phyloP scores from a whole-genome alignment of 2,113 vertebrate genomes.

The Syngnathus floridae region DNA sequence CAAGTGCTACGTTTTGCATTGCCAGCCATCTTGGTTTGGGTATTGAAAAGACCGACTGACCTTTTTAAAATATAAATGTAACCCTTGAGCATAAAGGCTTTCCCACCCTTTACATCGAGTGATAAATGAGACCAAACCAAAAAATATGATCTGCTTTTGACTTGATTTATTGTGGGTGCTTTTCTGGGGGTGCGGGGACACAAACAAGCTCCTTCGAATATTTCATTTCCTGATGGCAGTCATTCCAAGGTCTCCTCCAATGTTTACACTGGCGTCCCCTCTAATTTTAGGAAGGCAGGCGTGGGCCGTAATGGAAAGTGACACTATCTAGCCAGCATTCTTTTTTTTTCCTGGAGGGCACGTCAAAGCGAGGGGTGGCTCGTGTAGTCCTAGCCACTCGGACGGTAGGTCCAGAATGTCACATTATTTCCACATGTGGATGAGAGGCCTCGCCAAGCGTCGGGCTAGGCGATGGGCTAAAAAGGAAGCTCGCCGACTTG shows the following conservation, averaged over 20 bases:
- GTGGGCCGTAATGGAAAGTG: conserved; percentile 58
- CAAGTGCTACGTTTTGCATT: not conserved
- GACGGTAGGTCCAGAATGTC: conserved; percentile 33
- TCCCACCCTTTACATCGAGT: not conserved
- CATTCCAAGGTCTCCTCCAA: conserved; percentile 42
- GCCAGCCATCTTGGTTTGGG: not conserved
- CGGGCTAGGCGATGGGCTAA: conserved; percentile 1
- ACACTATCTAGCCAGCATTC: conserved; percentile 58
- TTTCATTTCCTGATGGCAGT: conserved; percentile 32
- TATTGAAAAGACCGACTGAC: not conserved
- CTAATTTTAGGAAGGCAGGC: conserved; percentile 46
- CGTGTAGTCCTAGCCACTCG: conserved; percentile 24
- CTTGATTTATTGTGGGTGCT: conserved; percentile 17
- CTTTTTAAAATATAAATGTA: not conserved
- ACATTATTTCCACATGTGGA: conserved; percentile 35
- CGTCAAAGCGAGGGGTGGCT: conserved; percentile 36
- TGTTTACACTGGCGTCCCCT: conserved; percentile 55
- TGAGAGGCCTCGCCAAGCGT: not conserved
- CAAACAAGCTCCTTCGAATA: conserved; percentile 17
- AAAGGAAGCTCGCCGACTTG: not conserved
- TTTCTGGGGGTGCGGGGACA: not conserved
- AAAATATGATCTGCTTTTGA: conserved; percentile 1
- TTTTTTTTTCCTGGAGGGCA: conserved; percentile 38
- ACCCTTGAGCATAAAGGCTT: not conserved
- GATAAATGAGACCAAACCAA: conserved; percentile 10